Base-by-base conservation (phyloP, 1,140 invertebrate genomes). In the Ceratina calcarata region DNA sequence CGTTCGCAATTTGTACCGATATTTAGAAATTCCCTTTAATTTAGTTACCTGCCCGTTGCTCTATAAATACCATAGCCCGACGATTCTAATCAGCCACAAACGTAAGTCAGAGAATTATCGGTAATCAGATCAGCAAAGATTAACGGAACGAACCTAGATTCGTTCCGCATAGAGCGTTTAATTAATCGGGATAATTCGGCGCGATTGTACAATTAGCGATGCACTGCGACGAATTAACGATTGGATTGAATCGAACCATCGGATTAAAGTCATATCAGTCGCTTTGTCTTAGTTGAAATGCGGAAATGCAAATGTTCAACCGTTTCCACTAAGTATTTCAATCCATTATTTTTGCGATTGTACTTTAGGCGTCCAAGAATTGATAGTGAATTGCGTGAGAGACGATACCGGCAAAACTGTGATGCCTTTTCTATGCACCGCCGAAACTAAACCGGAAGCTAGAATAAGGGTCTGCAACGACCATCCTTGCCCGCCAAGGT, bases 401-500 rank as follows among this genome's bases (percentile, higher is more conserved):
- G 97, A 98, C 85, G 96, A 97, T 86, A 97, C 97, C 71, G 95
- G 96, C 6, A 96, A 97, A 87, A 95, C 97, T 1, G 97, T 98
- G 0, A 96, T 96, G 7, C 97, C 96, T 7, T 96, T 96, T 87
- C 94, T 98, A 80, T 98, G 98, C 86, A 94, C 97, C 22, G 94
- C 96, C 0, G 95, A 96, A 74, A 95, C 95, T 0, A 97, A 97
- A 89, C 98, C 98, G 0, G 97, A 98, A 91, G 96, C 96, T 15
- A 94, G 97, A 61, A 97, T 97, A n/a, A 94, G 97, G 80, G 97
- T 97, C 0, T 99, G 98, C 92, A 99, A 99, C 89, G 97, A 98
- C 87, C 95, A 97, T 78, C 97, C 98, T 0, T 99, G 98, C 90
- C 97, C 97, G 13, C 97, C 97, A 0, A 94, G 96, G 93, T 95